Evolutionary conservation across 2,888 invertebrate genomes (phyloP).

Genomic region (Aspidiotus rigidus): DNA sequence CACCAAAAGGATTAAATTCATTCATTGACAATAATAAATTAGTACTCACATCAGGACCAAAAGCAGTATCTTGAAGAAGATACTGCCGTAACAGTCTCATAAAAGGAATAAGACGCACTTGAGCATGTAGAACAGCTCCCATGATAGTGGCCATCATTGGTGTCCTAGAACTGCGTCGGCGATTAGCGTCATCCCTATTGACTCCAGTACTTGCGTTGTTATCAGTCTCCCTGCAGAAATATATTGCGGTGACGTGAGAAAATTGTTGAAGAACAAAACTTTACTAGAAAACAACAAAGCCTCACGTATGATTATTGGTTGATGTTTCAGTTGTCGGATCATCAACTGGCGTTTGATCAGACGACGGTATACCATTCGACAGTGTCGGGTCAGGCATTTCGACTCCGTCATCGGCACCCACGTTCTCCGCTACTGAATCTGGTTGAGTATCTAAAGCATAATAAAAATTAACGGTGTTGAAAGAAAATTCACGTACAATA

Average conservation of each 20-base stretch:
- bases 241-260: neutral
- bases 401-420: neutral
- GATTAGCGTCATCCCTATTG: slow-evolving; percentile 3
- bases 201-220: neutral
- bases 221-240: slow-evolving; percentile 8
- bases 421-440: slow-evolving; percentile 16
- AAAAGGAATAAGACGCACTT: slow-evolving; percentile 26
- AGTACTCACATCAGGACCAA: slow-evolving; percentile 24
- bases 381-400: slow-evolving; percentile 1
- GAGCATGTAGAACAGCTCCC: slow-evolving; percentile 26
- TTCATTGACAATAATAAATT: neutral
- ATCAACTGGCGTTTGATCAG: slow-evolving; percentile 13
- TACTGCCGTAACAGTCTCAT: slow-evolving; percentile 28
- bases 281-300: neutral
- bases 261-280: neutral
- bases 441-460: slow-evolving; percentile 17
- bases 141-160: slow-evolving; percentile 27
- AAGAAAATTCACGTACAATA: neutral
- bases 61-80: slow-evolving; percentile 26
- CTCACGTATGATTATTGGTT: slow-evolving; percentile 5
- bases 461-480: neutral
- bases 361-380: neutral
- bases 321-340: slow-evolving; percentile 10
- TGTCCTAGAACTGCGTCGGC: slow-evolving; percentile 17
- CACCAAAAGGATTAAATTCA: neutral